Percentiles rank a stretch among this genome's conserved stretches.
Conservation (phyloP, 2,888 invertebrate genomes). For the Brachypalpus laphriformis region DNA sequence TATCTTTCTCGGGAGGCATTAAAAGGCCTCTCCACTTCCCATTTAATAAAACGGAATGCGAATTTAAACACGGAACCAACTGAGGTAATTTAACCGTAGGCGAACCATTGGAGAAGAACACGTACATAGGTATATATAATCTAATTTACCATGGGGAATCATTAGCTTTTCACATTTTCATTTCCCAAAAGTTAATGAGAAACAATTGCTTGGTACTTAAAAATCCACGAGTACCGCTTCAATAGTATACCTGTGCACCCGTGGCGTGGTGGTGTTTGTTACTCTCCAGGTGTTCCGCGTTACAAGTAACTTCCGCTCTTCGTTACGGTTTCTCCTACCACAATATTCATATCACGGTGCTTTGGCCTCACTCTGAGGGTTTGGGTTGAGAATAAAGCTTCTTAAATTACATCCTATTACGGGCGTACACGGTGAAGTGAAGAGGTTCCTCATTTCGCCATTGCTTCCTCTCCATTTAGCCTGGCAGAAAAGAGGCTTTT, state of each 20-base stretch:
- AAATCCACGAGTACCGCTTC: constrained; percentile 12
- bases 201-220: constrained; percentile 35
- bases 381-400: neutral
- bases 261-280: neutral
- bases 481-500: constrained; percentile 3
- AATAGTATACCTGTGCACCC: neutral
- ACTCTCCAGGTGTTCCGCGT: neutral
- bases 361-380: neutral
- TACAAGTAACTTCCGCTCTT: neutral
- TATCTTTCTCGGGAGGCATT: neutral
- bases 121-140: neutral
- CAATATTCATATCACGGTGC: neutral
- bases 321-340: neutral
- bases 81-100: neutral
- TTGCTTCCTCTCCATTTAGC: neutral
- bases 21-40: neutral
- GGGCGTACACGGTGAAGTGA: neutral
- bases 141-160: constrained; percentile 9
- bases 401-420: constrained; percentile 54
- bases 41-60: neutral
- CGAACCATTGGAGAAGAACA: neutral
- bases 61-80: neutral
- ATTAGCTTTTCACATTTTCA: constrained; percentile 33
- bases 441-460: neutral
- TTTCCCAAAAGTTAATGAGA: constrained; percentile 38